These are phyloP conservation scores for Lanius collurio DNA, from an alignment of 2,113 vertebrate species.

Conservation along the genomic window DNA sequence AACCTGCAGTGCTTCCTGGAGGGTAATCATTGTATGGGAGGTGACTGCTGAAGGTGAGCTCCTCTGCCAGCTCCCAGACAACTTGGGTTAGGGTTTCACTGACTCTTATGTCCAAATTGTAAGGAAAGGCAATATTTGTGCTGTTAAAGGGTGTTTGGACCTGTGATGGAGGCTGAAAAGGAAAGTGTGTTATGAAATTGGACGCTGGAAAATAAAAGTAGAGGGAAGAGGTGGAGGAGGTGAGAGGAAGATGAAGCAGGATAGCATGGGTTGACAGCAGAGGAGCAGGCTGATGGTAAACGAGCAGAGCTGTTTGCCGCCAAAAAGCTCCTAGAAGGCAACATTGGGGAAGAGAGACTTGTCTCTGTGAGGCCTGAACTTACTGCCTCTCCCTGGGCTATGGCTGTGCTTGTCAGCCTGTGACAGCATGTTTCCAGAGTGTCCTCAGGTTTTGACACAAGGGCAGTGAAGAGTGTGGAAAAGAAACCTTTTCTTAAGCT, in stretches of 20 bases:
- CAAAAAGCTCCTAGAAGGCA: neutral
- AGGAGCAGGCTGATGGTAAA: neutral
- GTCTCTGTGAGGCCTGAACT: neutral
- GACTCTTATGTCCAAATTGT: neutral
- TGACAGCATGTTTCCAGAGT: neutral
- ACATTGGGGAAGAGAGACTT: neutral
- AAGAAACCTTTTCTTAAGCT: neutral
- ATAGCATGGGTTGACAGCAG: neutral
- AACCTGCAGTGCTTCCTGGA: neutral
- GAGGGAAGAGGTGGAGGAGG: neutral
- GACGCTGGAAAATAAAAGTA: neutral
- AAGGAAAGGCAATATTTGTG: neutral
- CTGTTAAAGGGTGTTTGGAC: neutral
- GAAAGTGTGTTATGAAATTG: neutral
- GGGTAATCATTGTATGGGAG: fast-evolving
- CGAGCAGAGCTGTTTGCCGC: neutral
- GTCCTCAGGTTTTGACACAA: neutral
- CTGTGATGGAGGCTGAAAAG: neutral
- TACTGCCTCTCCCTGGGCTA: neutral
- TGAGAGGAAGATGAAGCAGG: neutral
- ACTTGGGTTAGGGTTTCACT: neutral
- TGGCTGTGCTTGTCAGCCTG: neutral
- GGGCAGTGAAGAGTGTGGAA: neutral
- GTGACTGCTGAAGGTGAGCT: neutral
- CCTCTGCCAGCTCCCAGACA: neutral